Conservation (phyloP, 2,797 vertebrate species). For the Alcedo quadribrachys region DNA sequence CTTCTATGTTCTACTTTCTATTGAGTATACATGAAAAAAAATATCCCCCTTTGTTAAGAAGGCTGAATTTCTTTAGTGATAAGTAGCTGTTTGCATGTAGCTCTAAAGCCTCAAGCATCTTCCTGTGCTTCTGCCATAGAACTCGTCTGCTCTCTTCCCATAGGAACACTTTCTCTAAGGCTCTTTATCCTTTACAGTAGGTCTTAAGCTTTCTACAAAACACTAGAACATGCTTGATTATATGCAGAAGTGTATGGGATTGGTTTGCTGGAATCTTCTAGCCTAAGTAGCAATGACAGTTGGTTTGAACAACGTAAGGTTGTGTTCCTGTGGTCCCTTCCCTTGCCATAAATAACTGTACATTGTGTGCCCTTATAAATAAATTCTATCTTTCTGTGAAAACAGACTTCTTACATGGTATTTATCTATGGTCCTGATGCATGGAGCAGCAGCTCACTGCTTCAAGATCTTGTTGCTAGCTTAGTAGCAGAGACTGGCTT, state of each 20-base stretch:
- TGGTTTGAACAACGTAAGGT: neutral
- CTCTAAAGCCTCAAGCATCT: neutral
- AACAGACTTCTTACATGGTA: neutral
- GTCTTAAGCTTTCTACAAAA: neutral
- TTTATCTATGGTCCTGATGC: neutral
- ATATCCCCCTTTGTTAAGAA: neutral
- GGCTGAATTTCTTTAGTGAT: neutral
- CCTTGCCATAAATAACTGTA: neutral
- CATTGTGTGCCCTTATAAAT: accelerated
- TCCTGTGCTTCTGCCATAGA: neutral
- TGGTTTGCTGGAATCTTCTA: neutral
- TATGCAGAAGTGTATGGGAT: neutral
- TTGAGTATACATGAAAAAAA: neutral
- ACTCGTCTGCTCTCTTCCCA: neutral
- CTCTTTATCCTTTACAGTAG: neutral
- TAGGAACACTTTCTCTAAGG: neutral
- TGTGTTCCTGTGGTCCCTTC: neutral
- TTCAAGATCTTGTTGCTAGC: neutral
- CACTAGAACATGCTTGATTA: neutral
- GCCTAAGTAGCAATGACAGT: neutral
- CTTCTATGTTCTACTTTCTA: neutral
- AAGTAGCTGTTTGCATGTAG: neutral
- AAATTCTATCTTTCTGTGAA: neutral
- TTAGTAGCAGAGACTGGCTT: neutral
- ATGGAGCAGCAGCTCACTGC: neutral